Conservation (phyloP, 2,888 invertebrate genomes). For the Acanthosoma haemorrhoidale region DNA sequence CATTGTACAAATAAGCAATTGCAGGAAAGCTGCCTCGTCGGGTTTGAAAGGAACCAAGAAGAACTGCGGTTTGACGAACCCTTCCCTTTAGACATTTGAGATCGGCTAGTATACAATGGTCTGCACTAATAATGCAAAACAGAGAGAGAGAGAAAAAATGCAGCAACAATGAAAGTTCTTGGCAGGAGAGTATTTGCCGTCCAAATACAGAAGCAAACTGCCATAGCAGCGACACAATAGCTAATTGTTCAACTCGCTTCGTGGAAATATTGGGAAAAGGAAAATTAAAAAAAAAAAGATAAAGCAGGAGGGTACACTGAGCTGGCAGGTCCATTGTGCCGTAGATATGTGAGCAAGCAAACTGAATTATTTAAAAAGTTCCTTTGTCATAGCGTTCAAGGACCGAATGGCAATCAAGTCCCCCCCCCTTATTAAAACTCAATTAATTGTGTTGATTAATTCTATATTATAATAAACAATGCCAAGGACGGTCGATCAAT, state of each 20-base stretch:
- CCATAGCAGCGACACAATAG: not conserved
- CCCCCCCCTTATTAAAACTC: not conserved
- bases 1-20: too few relatives aligned
- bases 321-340: not conserved
- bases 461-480: constrained; percentile 7
- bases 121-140: not conserved
- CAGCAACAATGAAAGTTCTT: not conserved
- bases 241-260: not conserved
- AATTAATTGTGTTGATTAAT: constrained; percentile 6
- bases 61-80: too few relatives aligned
- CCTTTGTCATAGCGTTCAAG: not conserved
- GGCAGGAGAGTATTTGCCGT: constrained; percentile 3
- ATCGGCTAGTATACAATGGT: too few relatives aligned
- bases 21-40: too few relatives aligned
- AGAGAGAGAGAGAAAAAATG: not conserved
- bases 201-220: not conserved
- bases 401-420: not conserved
- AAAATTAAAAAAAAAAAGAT: not conserved
- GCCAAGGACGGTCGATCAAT: not conserved
- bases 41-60: too few relatives aligned
- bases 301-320: too few relatives aligned
- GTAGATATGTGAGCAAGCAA: constrained; percentile 4
- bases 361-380: not conserved
- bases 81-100: too few relatives aligned
- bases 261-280: not conserved